Evolutionary conservation across 2,113 vertebrate genomes (phyloP), one percentile per base, ranked within the genome.

Genomic region (Phodopus roborovskii): DNA sequence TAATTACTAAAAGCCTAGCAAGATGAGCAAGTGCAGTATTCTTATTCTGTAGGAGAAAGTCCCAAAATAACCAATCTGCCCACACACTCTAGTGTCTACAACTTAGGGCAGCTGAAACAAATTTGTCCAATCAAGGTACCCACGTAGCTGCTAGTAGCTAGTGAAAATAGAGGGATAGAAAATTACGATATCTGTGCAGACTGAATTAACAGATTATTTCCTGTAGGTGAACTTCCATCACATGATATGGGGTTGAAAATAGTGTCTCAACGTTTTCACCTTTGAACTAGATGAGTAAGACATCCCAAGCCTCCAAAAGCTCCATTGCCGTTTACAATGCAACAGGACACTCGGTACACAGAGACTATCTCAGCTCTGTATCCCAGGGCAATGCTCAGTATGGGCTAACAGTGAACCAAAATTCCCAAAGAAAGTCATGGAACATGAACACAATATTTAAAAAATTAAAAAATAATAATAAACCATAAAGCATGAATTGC

Each of bases 1-100:
- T 89, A 64, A 87, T 86, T 82, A 97, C 90, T 97, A 97, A 98
- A 98, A 30, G 36, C 96, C 97, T 98, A 98, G 97, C 96, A 95
- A n/a, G 96, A 94, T 96, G 64, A 96, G 96, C 97, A 84, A 70
- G 91, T 92, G 70, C 64, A 11, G 3, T 82, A 58, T 91, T 81
- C 95, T 96, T 74, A 95, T 96, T 96, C 88, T 85, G 10, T 94
- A 96, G 81, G 26, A 79, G 79, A 91, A 89, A 92, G 60, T 75
- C 53, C 13, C 82, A 94, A 56, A 86, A 20, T 39, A 64, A 20
- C 81, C 66, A 64, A 28, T 45, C 42, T 95, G 26, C 74, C 91
- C 84, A n/a, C 75, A 85, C 82, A 97, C 85, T 96, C 96, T 97
- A 88, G 81, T 73, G 83, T 86, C 92, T 50, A 45, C 56, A 70